These are phyloP conservation scores for Ichneumon xanthorius DNA, from an alignment of 2,888 invertebrate species.

Conservation along the genomic window DNA sequence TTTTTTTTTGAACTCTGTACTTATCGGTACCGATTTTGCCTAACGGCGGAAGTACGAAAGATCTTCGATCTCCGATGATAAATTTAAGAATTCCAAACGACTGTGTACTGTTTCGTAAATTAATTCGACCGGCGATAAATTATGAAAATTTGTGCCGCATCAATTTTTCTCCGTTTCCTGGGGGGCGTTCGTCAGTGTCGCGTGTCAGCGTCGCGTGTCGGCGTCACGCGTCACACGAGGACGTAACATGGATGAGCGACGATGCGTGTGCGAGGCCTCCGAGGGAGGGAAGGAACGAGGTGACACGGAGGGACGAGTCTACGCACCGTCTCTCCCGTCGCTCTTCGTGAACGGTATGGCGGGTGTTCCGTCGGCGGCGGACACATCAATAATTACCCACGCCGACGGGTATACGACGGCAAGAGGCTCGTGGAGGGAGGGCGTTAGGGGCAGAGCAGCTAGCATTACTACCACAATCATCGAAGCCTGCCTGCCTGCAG, in stretches of 20 bases:
- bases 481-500: constrained; percentile 18
- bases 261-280: constrained; percentile 41
- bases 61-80: not conserved
- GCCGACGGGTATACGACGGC: constrained; percentile 78
- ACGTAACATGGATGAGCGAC: constrained; percentile 11
- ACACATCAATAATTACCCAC: constrained; percentile 84
- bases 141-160: not conserved
- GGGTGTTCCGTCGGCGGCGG: constrained; percentile 75
- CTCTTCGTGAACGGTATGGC: constrained; percentile 47
- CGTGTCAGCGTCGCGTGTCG: constrained; percentile 16
- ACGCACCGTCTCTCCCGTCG: constrained; percentile 57
- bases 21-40: not conserved
- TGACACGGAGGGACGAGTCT: constrained; percentile 65
- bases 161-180: not conserved
- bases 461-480: constrained; percentile 54
- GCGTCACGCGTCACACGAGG: constrained; percentile 32
- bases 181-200: not conserved
- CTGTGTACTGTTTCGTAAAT: not conserved
- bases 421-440: constrained; percentile 75
- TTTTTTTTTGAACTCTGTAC: not conserved
- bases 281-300: constrained; percentile 67
- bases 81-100: not conserved
- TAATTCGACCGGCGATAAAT: not conserved
- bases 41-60: not conserved
- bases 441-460: constrained; percentile 70